A percentile compares a stretch with the other conserved stretches of the same genome.
phyloP scores from a whole-genome alignment of 2,113 vertebrate genomes.

The Erinaceus europaeus region DNA sequence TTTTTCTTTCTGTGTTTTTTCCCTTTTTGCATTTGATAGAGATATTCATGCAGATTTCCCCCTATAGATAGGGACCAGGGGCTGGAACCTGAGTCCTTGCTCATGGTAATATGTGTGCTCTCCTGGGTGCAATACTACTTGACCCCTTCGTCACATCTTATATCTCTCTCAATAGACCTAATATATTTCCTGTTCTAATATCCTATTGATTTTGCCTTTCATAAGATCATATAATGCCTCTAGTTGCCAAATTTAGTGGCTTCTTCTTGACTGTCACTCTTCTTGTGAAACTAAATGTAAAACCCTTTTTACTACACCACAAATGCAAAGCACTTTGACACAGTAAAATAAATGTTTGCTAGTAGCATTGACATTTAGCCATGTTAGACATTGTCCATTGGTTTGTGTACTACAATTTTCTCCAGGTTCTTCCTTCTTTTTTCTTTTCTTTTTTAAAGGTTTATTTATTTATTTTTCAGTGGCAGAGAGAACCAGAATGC shows the following conservation, averaged over 20 bases:
- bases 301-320: not conserved
- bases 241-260: not conserved
- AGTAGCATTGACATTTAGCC: not conserved
- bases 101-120: too few species aligned
- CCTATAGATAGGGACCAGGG: too few species aligned
- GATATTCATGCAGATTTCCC: too few species aligned
- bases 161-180: not conserved
- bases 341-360: slow-evolving; percentile 20
- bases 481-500: too few species aligned
- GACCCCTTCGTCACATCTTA: not conserved
- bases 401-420: not conserved
- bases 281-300: not conserved
- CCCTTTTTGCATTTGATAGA: too few species aligned
- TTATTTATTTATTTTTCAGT: too few species aligned
- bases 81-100: too few species aligned
- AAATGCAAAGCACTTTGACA: slow-evolving; percentile 15
- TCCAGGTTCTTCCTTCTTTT: not conserved
- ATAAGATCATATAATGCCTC: not conserved
- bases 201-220: not conserved
- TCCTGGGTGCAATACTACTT: too few species aligned
- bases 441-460: too few species aligned
- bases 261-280: not conserved
- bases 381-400: not conserved
- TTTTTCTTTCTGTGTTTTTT: too few species aligned
- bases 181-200: not conserved